Conservation (phyloP, 2,888 invertebrate species). For the Cataglyphis albicans region DNA sequence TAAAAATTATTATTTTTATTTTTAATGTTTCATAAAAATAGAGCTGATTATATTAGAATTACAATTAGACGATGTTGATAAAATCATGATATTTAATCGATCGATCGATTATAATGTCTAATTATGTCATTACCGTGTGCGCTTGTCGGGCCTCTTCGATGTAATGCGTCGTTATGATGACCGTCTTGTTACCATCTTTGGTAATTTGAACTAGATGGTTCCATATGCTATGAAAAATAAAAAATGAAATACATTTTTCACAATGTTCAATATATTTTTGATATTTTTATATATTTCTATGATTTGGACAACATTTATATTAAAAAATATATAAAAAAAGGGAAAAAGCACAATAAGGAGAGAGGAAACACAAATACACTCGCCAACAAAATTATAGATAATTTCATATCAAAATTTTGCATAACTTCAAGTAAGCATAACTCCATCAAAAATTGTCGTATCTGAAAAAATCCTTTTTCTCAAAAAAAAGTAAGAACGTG, state of each 20-base stretch:
- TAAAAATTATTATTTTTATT: neutral
- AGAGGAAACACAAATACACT: neutral
- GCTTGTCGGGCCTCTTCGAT: constrained; percentile 98
- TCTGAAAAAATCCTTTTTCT: no score
- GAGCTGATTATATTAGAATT: neutral
- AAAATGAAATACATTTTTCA: neutral
- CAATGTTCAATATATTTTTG: neutral
- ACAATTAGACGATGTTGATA: neutral
- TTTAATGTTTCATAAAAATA: neutral
- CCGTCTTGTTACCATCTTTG: constrained; percentile 95
- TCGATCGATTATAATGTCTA: neutral
- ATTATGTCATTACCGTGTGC: constrained; percentile 89
- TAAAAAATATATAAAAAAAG: neutral
- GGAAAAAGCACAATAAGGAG: neutral
- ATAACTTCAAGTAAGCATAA: no score
- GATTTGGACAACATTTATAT: neutral
- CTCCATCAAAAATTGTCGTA: no score
- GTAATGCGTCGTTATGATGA: constrained; percentile 97
- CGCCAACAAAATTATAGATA: no score
- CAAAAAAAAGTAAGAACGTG: no score
- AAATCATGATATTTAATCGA: neutral
- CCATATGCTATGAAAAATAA: constrained; percentile 91
- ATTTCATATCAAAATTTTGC: no score
- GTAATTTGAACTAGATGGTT: constrained; percentile 96
- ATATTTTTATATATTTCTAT: neutral